Conservation (phyloP, 2,113 vertebrate genomes). For the Ophthalmolycus amberensis region DNA sequence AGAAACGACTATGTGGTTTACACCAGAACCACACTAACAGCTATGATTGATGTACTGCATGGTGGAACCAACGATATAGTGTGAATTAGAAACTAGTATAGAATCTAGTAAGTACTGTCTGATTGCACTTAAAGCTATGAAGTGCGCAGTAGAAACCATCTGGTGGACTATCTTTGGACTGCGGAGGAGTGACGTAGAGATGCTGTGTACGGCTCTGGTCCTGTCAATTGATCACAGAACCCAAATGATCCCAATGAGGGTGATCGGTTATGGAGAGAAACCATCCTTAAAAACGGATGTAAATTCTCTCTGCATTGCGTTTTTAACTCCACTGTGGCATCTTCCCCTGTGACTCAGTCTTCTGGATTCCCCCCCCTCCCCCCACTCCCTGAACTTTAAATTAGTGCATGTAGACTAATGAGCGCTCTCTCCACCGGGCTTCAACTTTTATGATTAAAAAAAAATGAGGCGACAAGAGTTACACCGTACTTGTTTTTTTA, state of each 20-base stretch:
- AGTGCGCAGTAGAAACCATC: neutral
- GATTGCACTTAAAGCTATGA: neutral
- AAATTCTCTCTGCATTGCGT: neutral
- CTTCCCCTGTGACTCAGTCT: neutral
- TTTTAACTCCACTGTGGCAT: neutral
- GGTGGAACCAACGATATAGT: neutral
- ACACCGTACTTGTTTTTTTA: neutral
- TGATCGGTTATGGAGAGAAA: neutral
- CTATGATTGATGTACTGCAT: neutral
- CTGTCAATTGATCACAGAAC: neutral
- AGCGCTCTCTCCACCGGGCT: neutral
- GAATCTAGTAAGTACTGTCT: neutral
- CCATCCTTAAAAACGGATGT: neutral
- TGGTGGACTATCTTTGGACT: neutral
- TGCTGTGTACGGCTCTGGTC: too few species aligned
- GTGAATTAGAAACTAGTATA: neutral
- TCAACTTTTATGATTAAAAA: conserved; percentile 4
- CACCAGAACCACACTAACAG: neutral
- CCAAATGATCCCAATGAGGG: neutral
- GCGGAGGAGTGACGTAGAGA: too few species aligned
- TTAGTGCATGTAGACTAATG: neutral
- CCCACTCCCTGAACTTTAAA: conserved; percentile 14
- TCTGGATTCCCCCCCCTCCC: neutral
- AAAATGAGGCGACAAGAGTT: neutral
- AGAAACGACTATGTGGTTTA: neutral